Conservation (phyloP, 2,888 invertebrate species). For the Gryllus longicercus region DNA sequence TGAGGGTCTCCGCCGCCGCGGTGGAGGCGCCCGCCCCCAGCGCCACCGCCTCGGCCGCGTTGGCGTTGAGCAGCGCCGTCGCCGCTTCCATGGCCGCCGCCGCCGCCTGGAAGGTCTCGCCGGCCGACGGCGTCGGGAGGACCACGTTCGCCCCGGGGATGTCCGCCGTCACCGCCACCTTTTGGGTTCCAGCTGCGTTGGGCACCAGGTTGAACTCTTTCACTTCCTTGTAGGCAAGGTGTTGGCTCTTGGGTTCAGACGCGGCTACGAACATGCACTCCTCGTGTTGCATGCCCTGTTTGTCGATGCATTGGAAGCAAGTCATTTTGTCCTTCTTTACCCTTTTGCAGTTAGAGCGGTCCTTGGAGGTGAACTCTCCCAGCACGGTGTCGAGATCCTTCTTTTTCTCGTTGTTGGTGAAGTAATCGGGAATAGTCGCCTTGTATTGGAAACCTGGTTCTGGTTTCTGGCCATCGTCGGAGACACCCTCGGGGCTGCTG, state of each 20-base stretch:
- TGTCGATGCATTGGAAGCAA: slow-evolving; percentile 68
- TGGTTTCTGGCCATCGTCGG: slow-evolving; percentile 25
- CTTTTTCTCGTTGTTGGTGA: slow-evolving; percentile 53
- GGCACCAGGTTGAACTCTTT: slow-evolving; percentile 53
- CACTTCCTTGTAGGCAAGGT: slow-evolving; percentile 64
- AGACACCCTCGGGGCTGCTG: slow-evolving; percentile 24
- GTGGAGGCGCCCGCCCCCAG: slow-evolving; percentile 12
- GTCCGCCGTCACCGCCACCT: slow-evolving; percentile 41
- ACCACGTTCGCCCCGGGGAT: slow-evolving; percentile 35
- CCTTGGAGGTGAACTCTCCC: slow-evolving; percentile 69
- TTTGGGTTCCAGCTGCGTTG: slow-evolving; percentile 3
- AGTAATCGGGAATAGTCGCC: slow-evolving; percentile 30
- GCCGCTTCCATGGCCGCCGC: not conserved
- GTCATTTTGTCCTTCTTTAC: slow-evolving; percentile 71
- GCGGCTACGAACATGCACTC: slow-evolving; percentile 76
- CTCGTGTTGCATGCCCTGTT: slow-evolving; percentile 67
- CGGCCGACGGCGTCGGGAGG: slow-evolving; percentile 41
- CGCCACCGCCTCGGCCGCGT: slow-evolving; percentile 12
- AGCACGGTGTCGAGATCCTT: slow-evolving; percentile 67
- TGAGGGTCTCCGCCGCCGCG: slow-evolving; percentile 31
- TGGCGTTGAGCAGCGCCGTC: not conserved
- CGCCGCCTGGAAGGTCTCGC: slow-evolving; percentile 37
- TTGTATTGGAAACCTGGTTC: slow-evolving; percentile 28
- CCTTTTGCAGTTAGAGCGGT: slow-evolving; percentile 68
- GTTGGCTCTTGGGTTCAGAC: slow-evolving; percentile 61